These are phyloP conservation scores for Cheilosia vulpina DNA, from an alignment of 2,888 invertebrate genomes.

Conservation along the genomic window DNA sequence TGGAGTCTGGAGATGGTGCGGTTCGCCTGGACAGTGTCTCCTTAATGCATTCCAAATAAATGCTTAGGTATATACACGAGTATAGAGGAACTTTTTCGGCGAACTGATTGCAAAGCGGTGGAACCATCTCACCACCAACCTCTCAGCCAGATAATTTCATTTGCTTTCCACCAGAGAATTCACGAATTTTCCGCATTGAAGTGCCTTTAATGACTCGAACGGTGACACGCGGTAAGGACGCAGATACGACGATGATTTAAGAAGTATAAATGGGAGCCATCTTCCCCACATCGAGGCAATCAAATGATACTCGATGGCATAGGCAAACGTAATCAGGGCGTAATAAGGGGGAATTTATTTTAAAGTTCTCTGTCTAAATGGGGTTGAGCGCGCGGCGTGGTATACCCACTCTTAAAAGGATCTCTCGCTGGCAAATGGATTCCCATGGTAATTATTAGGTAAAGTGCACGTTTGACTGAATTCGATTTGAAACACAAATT, in stretches of 20 bases:
- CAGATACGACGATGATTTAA: constrained; percentile 21
- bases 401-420: constrained; percentile 8
- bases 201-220: constrained; percentile 36
- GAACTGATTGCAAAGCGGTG: constrained; percentile 15
- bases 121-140: neutral
- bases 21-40: constrained; percentile 24
- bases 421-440: constrained; percentile 40
- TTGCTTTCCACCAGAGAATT: constrained; percentile 36
- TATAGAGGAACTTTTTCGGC: constrained; percentile 1
- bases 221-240: neutral
- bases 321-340: constrained; percentile 7
- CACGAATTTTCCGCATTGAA: constrained; percentile 49
- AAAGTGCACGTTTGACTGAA: constrained; percentile 57
- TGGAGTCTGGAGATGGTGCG: constrained; percentile 1
- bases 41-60: constrained; percentile 48
- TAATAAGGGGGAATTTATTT: neutral
- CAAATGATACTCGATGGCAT: constrained; percentile 29
- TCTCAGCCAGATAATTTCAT: constrained; percentile 40
- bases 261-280: constrained; percentile 7
- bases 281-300: constrained; percentile 18
- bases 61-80: constrained; percentile 13
- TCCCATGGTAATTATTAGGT: constrained; percentile 40
- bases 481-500: constrained; percentile 40
- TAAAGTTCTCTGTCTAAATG: neutral
- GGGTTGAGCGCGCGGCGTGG: neutral